Evolutionary conservation across 2,113 vertebrate species (phyloP), one percentile per base, ranked within the genome.

Genomic region (Probosciger aterrimus): DNA sequence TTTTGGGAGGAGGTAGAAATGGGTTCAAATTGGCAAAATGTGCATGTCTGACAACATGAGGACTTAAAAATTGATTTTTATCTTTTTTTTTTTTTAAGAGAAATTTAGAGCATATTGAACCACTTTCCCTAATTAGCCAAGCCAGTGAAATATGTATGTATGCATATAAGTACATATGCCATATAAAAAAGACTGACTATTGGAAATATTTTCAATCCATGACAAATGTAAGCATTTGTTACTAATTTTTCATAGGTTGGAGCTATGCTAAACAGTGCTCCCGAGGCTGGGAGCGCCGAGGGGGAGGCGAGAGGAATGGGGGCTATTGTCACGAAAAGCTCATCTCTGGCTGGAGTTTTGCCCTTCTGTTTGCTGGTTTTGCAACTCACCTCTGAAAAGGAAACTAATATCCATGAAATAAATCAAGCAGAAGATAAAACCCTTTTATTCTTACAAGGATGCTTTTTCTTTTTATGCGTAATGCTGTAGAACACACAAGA

Each of bases 101-200:
- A 81, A 87, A 83, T 92, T 82, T 91, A 53, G 70, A 89, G 85
- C 95, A 97, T 90, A 85, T 96, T 96, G 97, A 95, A 95, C 18
- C 71, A 41, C 65, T 94, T 94, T 41, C 10, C 28, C 74, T 92
- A 78, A 95, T 81, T 96, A 91, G 46, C 77, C 19, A 10, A 73
- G 81, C 31, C 44, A 79, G 83, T 43, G 86, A 67, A 84, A 52
- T 68, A 37, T n/a, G 30, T n/a, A 2, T 50, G 46, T 65, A 39
- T 92, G 53, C 76, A 13, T 60, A 44, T 62, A 41, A 64, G 49
- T 35, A 31, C 15, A 14, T 49, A 49, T 49, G 59, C 59, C 50
- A 3, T 27, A 25, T 39, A 37, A 52, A 69, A 39, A 52, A 53
- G n/a, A 19, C 3, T 4, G 31, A 52, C 31, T 41, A 3, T 65